Percentiles rank a stretch among this genome's conserved stretches.
Conservation (phyloP, 2,888 invertebrate species). For the Pristionchus japonicus region DNA sequence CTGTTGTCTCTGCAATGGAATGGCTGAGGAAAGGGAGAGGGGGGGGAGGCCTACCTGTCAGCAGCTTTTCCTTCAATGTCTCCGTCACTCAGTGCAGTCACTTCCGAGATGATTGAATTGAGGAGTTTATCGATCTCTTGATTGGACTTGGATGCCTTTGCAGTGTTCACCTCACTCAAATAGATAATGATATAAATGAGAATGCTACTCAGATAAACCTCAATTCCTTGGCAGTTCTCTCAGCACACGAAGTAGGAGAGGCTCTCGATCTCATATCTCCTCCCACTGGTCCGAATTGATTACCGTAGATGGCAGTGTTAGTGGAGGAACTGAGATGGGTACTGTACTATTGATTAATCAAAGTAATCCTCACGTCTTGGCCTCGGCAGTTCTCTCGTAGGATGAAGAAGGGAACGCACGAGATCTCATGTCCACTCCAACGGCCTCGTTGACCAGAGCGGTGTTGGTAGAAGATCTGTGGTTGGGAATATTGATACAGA, state of each 20-base stretch:
- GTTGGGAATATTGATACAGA: background rate
- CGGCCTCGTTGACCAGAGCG: no score
- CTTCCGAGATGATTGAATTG: background rate
- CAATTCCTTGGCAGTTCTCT: background rate
- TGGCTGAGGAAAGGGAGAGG: background rate
- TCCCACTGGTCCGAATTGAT: no score
- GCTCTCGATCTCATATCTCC: no score
- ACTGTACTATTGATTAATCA: background rate
- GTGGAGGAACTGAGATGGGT: background rate
- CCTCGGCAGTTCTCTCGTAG: no score
- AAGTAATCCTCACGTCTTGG: background rate
- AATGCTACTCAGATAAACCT: background rate
- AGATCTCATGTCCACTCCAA: no score
- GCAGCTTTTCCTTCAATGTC: background rate
- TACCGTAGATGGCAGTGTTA: no score
- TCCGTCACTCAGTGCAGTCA: background rate
- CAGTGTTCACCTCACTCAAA: background rate
- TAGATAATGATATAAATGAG: background rate
- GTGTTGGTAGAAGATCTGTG: background rate
- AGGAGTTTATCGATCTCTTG: slow-evolving; percentile 1
- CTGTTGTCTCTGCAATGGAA: slow-evolving; percentile 11
- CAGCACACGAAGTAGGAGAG: background rate
- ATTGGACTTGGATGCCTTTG: background rate
- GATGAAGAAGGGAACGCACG: no score
- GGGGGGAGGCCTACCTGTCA: background rate